Conservation (phyloP, 2,113 vertebrate species). For the Xiphophorus hellerii region DNA sequence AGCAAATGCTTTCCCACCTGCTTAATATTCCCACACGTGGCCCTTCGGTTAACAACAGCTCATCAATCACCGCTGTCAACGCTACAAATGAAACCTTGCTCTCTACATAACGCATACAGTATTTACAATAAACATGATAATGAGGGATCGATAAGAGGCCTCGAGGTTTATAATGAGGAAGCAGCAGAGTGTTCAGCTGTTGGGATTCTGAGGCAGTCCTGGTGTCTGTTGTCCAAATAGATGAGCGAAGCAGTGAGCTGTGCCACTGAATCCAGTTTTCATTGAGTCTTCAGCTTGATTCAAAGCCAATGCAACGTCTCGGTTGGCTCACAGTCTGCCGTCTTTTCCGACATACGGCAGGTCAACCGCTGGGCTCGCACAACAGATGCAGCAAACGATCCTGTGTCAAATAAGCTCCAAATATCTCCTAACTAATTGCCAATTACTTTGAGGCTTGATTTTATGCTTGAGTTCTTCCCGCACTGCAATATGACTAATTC, state of each 20-base stretch:
- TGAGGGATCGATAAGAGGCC: constrained; percentile 4
- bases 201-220: constrained; percentile 12
- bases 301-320: not conserved
- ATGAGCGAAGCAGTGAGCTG: not conserved
- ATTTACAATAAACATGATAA: constrained; percentile 40
- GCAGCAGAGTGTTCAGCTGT: constrained; percentile 3
- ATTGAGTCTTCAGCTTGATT: not conserved
- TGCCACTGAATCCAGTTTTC: not conserved
- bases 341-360: constrained; percentile 46
- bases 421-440: constrained; percentile 15
- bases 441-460: constrained; percentile 12
- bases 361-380: constrained; percentile 25
- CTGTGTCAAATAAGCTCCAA: constrained; percentile 17
- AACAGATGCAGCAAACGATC: constrained; percentile 45
- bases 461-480: constrained; percentile 10
- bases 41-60: constrained; percentile 24
- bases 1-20: constrained; percentile 46
- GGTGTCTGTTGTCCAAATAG: not conserved
- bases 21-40: constrained; percentile 31
- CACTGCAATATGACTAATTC: not conserved
- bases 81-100: constrained; percentile 27
- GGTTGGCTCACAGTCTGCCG: constrained; percentile 19
- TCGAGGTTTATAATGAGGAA: constrained; percentile 5
- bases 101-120: constrained; percentile 21
- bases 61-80: constrained; percentile 57